Base-by-base conservation (phyloP, 2,888 invertebrate genomes). In the Conops quadrifasciatus region DNA sequence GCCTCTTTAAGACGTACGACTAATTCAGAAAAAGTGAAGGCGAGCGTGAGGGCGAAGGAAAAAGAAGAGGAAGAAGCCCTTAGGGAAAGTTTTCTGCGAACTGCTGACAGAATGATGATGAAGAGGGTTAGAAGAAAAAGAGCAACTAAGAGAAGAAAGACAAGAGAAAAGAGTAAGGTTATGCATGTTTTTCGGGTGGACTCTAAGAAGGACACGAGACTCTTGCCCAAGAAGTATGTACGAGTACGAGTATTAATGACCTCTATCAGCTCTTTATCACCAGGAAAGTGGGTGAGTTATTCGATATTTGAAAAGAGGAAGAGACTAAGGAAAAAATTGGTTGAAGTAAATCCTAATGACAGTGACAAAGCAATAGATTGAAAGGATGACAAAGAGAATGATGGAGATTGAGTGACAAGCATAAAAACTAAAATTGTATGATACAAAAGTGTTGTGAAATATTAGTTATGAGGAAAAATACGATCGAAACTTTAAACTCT, bases 61-160 rank as follows among this genome's bases (percentile, higher is more conserved):
- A 28, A 24, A n/a, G n/a, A 21, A 9, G 9, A 36, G 36, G 36
- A 36, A 7, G 36, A 9, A 36, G 36, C 36, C 36, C 53, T 53
- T n/a, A 3, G 16, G 21, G 43, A 19, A 63, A 65, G 53, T 43
- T 65, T 70, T 70, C 51, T 53, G 24, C 62, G 2, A 21, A 53
- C 24, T 53, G 53, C 58, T 24, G 30, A 26, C 63, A 56, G 30
- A 19, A 70, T 3, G 28, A 24, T 19, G 21, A 45, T 62, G 15
- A 73, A n/a, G n/a, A n/a, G n/a, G n/a, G n/a, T n/a, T n/a, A n/a
- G n/a, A n/a, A n/a, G n/a, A n/a, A n/a, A n/a, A n/a, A n/a, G 13
- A 56, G 21, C 47, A 49, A 30, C 19, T 43, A 59, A n/a, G 49
- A 16, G 11, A 19, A 16, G 36, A 36, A 59, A 36, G 26, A 28